phyloP scores from a whole-genome alignment of 2,888 invertebrate species.

The Pycnomerus fuliginosus region DNA sequence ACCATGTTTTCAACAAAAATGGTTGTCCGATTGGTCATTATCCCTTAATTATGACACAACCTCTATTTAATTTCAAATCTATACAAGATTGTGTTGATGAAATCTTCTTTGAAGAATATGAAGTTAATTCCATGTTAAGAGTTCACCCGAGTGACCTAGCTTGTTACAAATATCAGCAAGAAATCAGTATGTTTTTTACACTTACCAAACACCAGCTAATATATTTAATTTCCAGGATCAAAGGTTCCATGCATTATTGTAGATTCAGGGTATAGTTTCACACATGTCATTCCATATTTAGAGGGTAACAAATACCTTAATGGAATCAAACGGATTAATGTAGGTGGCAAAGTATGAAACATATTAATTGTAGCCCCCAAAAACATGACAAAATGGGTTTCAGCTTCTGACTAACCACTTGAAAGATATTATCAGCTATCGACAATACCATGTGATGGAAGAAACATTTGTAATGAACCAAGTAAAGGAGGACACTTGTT shows the following conservation, averaged over 20 bases:
- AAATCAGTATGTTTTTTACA: constrained; percentile 20
- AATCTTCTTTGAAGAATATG: constrained; percentile 97
- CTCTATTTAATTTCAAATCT: constrained; percentile 88
- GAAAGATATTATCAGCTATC: constrained; percentile 95
- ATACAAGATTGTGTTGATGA: constrained; percentile 94
- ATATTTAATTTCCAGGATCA: neutral
- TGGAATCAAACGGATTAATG: constrained; percentile 81
- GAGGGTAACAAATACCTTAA: constrained; percentile 61
- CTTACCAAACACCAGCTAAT: neutral
- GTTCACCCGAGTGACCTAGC: constrained; percentile 81
- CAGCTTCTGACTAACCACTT: constrained; percentile 85
- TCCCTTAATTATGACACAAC: constrained; percentile 88
- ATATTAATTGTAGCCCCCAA: too few species aligned
- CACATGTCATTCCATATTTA: constrained; percentile 90
- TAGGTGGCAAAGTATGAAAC: constrained; percentile 84
- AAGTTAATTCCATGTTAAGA: constrained; percentile 78
- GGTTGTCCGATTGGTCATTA: constrained; percentile 77
- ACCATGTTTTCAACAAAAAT: constrained; percentile 87
- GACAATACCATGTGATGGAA: constrained; percentile 97
- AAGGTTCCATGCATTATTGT: constrained; percentile 64
- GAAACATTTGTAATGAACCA: constrained; percentile 98
- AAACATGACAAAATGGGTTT: too few species aligned
- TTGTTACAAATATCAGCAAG: constrained; percentile 32
- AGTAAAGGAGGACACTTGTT: constrained; percentile 96
- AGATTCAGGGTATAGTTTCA: constrained; percentile 94